Evolutionary conservation across 2,888 invertebrate genomes (phyloP).

Genomic region (Aleiodes leptofemur): DNA sequence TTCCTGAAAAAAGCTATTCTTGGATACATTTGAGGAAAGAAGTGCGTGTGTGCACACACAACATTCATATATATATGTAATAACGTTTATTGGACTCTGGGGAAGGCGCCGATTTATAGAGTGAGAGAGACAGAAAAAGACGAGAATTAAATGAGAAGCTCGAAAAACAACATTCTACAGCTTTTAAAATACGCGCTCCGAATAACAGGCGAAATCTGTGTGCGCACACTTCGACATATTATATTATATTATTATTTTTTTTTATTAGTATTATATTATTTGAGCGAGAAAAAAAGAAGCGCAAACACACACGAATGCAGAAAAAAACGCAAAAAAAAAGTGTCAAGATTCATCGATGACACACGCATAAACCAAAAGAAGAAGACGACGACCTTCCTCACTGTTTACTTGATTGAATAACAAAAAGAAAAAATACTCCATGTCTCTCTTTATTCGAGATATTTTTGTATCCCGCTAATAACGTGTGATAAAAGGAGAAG

Average conservation of each 20-base stretch:
- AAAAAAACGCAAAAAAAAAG: background rate
- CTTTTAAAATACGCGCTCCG: slow-evolving; percentile 49
- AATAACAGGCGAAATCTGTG: slow-evolving; percentile 30
- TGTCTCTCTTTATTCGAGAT: slow-evolving; percentile 10
- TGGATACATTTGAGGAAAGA: slow-evolving; percentile 37
- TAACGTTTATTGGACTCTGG: slow-evolving; percentile 36
- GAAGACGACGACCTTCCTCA: slow-evolving; percentile 38
- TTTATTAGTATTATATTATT: slow-evolving; percentile 7
- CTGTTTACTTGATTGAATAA: slow-evolving; percentile 41
- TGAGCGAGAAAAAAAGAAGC: background rate
- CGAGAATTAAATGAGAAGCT: slow-evolving; percentile 29
- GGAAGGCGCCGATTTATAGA: background rate
- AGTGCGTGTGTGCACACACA: slow-evolving; percentile 36
- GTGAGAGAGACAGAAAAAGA: background rate
- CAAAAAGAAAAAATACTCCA: slow-evolving; percentile 7
- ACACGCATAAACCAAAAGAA: background rate
- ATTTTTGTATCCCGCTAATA: background rate
- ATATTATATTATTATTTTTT: slow-evolving; percentile 4
- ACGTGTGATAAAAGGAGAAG: background rate
- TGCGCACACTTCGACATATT: background rate
- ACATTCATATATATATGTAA: slow-evolving; percentile 33
- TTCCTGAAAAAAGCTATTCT: slow-evolving; percentile 53
- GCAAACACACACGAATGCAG: background rate
- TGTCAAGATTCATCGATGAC: slow-evolving; percentile 7
- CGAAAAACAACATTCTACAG: slow-evolving; percentile 52